These are phyloP conservation scores for Uloborus diversus DNA, from an alignment of 1,140 invertebrate genomes.

Conservation along the genomic window DNA sequence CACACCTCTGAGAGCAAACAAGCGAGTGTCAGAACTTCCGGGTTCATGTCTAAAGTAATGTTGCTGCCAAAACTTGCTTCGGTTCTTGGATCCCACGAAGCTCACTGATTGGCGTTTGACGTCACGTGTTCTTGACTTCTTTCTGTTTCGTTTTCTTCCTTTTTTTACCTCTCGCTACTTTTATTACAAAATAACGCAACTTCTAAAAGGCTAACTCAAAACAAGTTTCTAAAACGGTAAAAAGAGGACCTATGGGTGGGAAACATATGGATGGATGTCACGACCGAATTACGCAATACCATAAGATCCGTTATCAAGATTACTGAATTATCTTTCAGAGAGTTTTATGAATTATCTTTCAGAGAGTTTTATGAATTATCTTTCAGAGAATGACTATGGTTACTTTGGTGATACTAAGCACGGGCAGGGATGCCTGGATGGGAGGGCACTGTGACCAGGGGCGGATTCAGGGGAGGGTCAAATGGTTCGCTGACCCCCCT, in stretches of 20 bases:
- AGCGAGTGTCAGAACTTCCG: constrained; percentile 18
- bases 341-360: no score
- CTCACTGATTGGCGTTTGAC: constrained; percentile 9
- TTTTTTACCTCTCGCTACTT: constrained; percentile 22
- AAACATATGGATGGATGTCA: no score
- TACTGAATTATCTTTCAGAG: no score
- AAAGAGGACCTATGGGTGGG: neutral
- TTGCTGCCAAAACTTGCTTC: constrained; percentile 48
- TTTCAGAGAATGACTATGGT: no score
- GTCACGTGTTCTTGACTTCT: constrained; percentile 29
- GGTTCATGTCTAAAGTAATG: constrained; percentile 40
- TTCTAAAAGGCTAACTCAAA: constrained; percentile 18
- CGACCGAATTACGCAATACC: no score
- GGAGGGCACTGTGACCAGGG: no score
- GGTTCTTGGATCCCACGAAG: constrained; percentile 9
- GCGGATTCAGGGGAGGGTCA: no score
- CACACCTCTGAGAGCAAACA: neutral
- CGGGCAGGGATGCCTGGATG: no score
- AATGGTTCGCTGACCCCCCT: no score
- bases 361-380: no score
- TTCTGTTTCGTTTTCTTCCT: constrained; percentile 17
- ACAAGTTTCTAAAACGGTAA: constrained; percentile 49
- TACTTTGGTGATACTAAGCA: no score
- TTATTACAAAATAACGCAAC: constrained; percentile 40
- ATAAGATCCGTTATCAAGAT: no score